Conservation (phyloP, 2,797 vertebrate species). For the Microctenopoma steveboyesi region DNA sequence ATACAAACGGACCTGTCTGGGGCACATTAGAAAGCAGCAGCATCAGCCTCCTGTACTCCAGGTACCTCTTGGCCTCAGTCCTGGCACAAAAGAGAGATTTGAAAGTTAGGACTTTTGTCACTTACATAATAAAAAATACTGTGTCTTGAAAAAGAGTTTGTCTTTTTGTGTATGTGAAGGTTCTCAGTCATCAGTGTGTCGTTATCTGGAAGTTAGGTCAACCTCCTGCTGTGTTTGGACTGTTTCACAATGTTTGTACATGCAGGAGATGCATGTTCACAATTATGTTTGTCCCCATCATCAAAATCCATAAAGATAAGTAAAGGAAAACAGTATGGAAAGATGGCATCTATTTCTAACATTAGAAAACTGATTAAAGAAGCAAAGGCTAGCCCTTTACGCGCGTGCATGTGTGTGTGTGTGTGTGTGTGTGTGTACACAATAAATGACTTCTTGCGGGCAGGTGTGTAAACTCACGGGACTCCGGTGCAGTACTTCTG, state of each 20-base stretch:
- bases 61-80: conserved; percentile 51
- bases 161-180: too few relatives aligned
- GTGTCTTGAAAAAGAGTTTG: too few relatives aligned
- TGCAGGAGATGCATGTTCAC: too few relatives aligned
- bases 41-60: conserved; percentile 79
- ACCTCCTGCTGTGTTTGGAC: conserved; percentile 20
- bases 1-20: conserved; percentile 84
- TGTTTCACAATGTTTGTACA: conserved; percentile 7
- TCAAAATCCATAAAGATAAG: conserved; percentile 12
- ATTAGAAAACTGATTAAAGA: background rate
- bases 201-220: too few relatives aligned
- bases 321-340: background rate
- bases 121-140: background rate
- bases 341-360: background rate
- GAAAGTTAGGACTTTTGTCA: conserved; percentile 13
- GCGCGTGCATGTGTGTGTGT: background rate
- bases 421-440: background rate
- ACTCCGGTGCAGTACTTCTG: conserved; percentile 82
- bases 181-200: too few relatives aligned
- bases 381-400: background rate
- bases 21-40: conserved; percentile 85
- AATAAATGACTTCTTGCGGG: background rate
- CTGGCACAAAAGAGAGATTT: conserved; percentile 64
- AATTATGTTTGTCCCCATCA: too few relatives aligned
- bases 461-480: conserved; percentile 69